Evolutionary conservation across 2,888 invertebrate species (phyloP).

Genomic region (Meganola albula): DNA sequence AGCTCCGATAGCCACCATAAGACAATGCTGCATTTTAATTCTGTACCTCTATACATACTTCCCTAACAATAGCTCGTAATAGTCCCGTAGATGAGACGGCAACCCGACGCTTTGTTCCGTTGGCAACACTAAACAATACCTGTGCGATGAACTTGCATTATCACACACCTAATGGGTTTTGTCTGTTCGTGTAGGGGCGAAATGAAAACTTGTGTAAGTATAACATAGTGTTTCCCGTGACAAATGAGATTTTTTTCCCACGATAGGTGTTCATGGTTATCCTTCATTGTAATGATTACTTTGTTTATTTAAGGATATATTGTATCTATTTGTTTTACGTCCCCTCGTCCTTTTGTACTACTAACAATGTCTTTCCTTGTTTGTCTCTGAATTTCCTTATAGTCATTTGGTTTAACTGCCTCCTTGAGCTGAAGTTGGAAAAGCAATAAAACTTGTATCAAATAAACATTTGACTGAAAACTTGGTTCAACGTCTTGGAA

Average conservation of each 20-base stretch:
- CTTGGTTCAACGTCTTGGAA: slow-evolving; percentile 18
- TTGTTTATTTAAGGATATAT: slow-evolving; percentile 22
- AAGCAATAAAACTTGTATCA: slow-evolving; percentile 24
- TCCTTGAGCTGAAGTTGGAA: slow-evolving; percentile 25
- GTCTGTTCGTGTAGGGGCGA: slow-evolving; percentile 50
- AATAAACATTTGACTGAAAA: slow-evolving; percentile 27
- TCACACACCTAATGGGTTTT: slow-evolving; percentile 72
- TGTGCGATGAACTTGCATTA: slow-evolving; percentile 72
- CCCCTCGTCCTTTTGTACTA: slow-evolving; percentile 15
- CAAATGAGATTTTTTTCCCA: slow-evolving; percentile 57
- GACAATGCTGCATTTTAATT: slow-evolving; percentile 75
- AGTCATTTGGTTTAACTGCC: slow-evolving; percentile 12
- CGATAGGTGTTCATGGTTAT: slow-evolving; percentile 43
- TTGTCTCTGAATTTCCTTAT: slow-evolving; percentile 17
- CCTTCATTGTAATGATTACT: slow-evolving; percentile 23
- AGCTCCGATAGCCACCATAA: slow-evolving; percentile 41
- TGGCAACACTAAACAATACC: slow-evolving; percentile 72
- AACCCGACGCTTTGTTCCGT: slow-evolving; percentile 60
- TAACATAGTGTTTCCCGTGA: slow-evolving; percentile 41
- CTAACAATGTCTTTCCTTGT: slow-evolving; percentile 13
- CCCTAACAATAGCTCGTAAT: slow-evolving; percentile 68
- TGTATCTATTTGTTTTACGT: slow-evolving; percentile 10
- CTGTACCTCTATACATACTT: slow-evolving; percentile 67
- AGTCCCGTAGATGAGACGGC: slow-evolving; percentile 67
- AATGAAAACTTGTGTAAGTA: slow-evolving; percentile 53